These are phyloP conservation scores for Babyrousa celebensis DNA, from an alignment of 2,797 vertebrate species.

Conservation along the genomic window DNA sequence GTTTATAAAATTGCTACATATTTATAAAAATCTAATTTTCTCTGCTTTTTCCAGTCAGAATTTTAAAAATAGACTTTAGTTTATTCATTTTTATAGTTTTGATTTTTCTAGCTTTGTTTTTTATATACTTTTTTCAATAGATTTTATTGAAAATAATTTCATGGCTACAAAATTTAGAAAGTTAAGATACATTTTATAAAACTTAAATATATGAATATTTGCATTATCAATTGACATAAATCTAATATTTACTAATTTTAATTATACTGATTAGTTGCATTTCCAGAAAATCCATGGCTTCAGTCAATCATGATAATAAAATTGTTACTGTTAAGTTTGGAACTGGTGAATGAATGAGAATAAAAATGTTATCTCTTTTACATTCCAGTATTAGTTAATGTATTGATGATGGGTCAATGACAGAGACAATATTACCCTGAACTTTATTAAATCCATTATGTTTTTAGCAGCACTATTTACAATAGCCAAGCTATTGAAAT, in stretches of 20 bases:
- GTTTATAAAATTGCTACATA: slow-evolving; percentile 2
- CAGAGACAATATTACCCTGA: background rate
- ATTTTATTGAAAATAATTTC: slow-evolving; percentile 20
- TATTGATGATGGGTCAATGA: background rate
- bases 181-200: background rate
- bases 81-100: background rate
- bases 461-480: background rate
- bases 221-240: background rate
- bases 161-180: background rate
- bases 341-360: background rate
- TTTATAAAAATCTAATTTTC: slow-evolving; percentile 50
- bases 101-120: background rate
- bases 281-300: background rate
- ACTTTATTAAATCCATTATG: background rate
- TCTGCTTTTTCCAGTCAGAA: slow-evolving; percentile 40
- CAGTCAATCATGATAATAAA: background rate
- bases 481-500: too few species aligned
- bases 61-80: background rate
- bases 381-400: background rate
- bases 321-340: background rate
- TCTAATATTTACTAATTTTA: background rate
- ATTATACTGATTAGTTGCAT: background rate
- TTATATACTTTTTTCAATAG: background rate
- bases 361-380: background rate
- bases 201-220: slow-evolving; percentile 30